Evolutionary conservation across 92 coral and sea anemone species (phyloP).

Genomic region (Actinernus sp.): DNA sequence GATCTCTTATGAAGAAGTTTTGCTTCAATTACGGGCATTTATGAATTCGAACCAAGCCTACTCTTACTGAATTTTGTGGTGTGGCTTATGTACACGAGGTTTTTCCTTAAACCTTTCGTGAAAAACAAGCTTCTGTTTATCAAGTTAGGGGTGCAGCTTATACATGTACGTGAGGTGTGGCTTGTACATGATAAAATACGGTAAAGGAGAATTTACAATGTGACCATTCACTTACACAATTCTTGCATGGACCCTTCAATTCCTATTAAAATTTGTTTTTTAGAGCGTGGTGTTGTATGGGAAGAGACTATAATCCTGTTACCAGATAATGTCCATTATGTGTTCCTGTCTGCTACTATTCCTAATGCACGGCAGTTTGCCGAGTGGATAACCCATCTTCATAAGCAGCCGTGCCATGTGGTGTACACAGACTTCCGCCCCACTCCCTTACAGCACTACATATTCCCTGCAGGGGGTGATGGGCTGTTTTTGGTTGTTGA

Average conservation of each 20-base stretch:
- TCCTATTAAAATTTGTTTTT: background rate
- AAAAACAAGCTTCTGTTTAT: no score
- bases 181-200: no score
- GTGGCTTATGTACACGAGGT: no score
- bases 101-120: no score
- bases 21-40: no score
- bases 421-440: constrained; percentile 99
- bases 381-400: constrained; percentile 97
- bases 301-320: constrained; percentile 95
- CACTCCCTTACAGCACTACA: constrained; percentile 96
- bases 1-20: no score
- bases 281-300: constrained; percentile 99
- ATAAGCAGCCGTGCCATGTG: constrained; percentile 99
- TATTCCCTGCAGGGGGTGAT: constrained; percentile 97
- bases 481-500: constrained; percentile 97
- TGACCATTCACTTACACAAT: background rate
- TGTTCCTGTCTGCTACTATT: constrained; percentile 96
- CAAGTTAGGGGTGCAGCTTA: no score
- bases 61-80: no score
- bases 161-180: no score
- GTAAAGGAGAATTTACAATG: background rate
- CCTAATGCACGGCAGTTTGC: constrained; percentile 99
- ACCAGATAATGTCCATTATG: constrained; percentile 98
- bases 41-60: no score
- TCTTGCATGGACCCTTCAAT: no score